These are phyloP conservation scores for Cyprinodon tularosa DNA, from an alignment of 2,113 vertebrate species.

Conservation along the genomic window DNA sequence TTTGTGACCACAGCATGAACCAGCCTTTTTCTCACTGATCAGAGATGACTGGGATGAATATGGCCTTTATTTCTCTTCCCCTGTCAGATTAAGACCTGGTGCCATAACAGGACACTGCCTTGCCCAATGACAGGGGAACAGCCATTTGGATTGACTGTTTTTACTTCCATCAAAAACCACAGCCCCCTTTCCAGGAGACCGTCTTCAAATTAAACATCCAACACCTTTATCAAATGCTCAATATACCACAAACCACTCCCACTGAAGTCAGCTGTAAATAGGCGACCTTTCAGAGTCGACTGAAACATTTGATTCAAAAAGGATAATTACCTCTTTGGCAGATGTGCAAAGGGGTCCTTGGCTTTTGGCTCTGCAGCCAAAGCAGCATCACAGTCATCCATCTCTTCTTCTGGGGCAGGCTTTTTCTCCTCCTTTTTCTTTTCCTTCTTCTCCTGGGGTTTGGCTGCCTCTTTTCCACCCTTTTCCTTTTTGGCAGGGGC, in stretches of 20 bases:
- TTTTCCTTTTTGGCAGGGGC: conserved; percentile 87
- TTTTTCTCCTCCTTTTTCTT: conserved; percentile 90
- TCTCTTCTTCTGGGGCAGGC: conserved; percentile 80
- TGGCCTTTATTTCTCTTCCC: conserved; percentile 66
- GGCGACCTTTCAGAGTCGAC: background rate
- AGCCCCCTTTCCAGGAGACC: background rate
- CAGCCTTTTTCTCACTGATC: conserved; percentile 69
- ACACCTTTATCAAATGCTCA: background rate
- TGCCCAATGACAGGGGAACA: conserved; percentile 69
- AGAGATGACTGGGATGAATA: conserved; percentile 75
- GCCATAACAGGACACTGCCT: conserved; percentile 70
- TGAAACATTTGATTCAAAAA: no score
- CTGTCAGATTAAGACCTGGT: conserved; percentile 72
- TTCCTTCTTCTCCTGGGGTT: conserved; percentile 81
- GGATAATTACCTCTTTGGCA: conserved; percentile 86
- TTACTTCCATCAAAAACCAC: background rate
- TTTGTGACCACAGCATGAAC: conserved; percentile 73
- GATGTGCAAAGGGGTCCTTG: conserved; percentile 91
- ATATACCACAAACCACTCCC: background rate
- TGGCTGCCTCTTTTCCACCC: conserved; percentile 78
- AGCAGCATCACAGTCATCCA: conserved; percentile 88
- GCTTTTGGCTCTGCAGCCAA: conserved; percentile 89
- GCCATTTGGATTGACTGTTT: background rate
- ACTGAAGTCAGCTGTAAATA: background rate
- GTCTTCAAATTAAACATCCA: background rate